Base-by-base conservation (phyloP, 2,797 vertebrate species). In the Rachycentron canadum region DNA sequence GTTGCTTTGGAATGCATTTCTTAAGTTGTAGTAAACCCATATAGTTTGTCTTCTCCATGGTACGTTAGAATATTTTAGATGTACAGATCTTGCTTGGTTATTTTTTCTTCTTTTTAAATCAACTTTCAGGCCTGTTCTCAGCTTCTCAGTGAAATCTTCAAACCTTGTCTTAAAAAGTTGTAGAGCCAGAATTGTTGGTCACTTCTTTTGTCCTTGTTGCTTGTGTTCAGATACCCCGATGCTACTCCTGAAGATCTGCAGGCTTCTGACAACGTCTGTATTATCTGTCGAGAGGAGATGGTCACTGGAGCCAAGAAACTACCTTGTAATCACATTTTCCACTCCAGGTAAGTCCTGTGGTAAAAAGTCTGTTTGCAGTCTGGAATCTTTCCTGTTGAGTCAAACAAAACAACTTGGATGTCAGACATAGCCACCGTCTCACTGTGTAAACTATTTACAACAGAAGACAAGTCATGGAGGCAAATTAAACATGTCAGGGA, bases 251-350 rank as follows among this genome's bases (percentile, higher is more conserved):
- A 98, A 86, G 98, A 99, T 53, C 95, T 99, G 38, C 97, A 96
- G 93, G 95, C 97, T 6, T 94, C 96, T 56, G 98, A 99, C 85
- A 99, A 99, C 0, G 98, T 99, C 19, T 99, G 98, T 52, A 99
- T 99, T 82, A 99, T 99, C 88, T 99, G 98, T 89, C 94, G 98
- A 0, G 98, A 99, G 83, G 98, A 99, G 90, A 99, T 99, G 98
- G 96, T 99, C 80, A 98, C 96, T 0, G 97, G 98, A 2, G 98
- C 98, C 73, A 99, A 99, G 90, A 97, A 98, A 43, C 89, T 99
- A 52, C 98, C 98, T 0, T 99, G 98, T 88, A 99, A 98, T 90
- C 98, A 99, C 95, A 99, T 99, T 83, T 99, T 99, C 93, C 98
- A 99, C 81, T 98, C 98, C 86, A 99, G 98, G 98, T 98, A 70